These are phyloP conservation scores for Hylia prasina DNA, from an alignment of 2,113 vertebrate species.

Conservation along the genomic window DNA sequence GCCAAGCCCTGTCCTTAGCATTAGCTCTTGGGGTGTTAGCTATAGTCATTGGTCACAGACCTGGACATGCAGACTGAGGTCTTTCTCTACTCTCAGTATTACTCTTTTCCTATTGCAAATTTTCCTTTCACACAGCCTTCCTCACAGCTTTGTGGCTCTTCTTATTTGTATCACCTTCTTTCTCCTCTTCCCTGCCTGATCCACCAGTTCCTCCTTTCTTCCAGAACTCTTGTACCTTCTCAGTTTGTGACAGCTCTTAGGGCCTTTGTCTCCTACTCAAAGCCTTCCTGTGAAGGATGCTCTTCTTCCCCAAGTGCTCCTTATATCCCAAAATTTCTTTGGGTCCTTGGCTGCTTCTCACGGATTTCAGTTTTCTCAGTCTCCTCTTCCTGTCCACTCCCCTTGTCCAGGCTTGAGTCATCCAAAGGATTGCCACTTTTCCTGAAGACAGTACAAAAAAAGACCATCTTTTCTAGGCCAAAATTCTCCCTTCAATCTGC, in stretches of 20 bases:
- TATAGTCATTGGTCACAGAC: too few species aligned
- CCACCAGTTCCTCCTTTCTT: background rate
- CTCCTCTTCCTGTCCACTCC: background rate
- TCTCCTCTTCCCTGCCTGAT: background rate
- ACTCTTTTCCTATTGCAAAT: background rate
- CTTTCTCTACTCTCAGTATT: background rate
- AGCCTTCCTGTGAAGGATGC: accelerated
- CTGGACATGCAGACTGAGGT: background rate
- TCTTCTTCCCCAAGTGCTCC: background rate
- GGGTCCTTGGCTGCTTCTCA: background rate
- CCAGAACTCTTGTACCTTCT: background rate
- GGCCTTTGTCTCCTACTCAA: background rate
- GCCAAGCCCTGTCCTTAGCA: background rate
- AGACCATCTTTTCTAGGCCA: background rate
- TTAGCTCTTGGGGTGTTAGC: too few species aligned
- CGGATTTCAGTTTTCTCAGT: background rate
- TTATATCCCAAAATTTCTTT: background rate
- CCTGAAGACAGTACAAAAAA: background rate
- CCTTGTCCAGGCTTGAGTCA: background rate
- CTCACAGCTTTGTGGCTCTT: background rate
- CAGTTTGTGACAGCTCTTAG: background rate
- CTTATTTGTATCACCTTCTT: background rate
- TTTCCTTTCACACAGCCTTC: background rate
- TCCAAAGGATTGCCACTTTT: background rate
- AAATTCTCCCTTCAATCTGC: background rate